Conservation (phyloP, 2,113 vertebrate species). For the Equus przewalskii region DNA sequence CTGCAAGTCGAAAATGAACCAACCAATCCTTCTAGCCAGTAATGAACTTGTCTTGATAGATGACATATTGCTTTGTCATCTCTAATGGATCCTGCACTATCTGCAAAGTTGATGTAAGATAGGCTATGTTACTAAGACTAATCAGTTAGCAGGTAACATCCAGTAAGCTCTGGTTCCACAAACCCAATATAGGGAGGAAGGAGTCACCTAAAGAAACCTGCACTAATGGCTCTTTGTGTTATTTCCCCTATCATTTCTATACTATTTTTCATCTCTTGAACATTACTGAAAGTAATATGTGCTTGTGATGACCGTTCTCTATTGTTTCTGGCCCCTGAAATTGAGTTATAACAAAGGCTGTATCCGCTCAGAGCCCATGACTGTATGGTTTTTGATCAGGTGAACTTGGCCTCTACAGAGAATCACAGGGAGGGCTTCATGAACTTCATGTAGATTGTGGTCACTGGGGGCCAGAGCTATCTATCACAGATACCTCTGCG, state of each 20-base stretch:
- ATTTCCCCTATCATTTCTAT: not conserved
- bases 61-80: not conserved
- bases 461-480: not conserved
- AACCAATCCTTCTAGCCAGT: not conserved
- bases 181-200: not conserved
- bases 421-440: not conserved
- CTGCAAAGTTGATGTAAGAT: not conserved
- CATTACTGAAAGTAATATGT: not conserved
- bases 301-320: not conserved
- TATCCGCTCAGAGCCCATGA: not conserved
- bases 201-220: not conserved
- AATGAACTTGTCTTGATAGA: not conserved
- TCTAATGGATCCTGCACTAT: not conserved
- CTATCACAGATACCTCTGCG: not conserved
- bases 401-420: not conserved
- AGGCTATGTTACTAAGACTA: not conserved
- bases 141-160: not conserved
- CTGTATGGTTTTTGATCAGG: not conserved
- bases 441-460: not conserved
- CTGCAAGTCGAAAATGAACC: not conserved
- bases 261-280: not conserved
- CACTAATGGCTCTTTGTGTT: not conserved
- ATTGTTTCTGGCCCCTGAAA: not conserved
- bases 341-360: not conserved
- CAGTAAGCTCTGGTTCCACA: not conserved